Base-by-base conservation (phyloP, 2,113 vertebrate genomes). In the Notothenia rossii region DNA sequence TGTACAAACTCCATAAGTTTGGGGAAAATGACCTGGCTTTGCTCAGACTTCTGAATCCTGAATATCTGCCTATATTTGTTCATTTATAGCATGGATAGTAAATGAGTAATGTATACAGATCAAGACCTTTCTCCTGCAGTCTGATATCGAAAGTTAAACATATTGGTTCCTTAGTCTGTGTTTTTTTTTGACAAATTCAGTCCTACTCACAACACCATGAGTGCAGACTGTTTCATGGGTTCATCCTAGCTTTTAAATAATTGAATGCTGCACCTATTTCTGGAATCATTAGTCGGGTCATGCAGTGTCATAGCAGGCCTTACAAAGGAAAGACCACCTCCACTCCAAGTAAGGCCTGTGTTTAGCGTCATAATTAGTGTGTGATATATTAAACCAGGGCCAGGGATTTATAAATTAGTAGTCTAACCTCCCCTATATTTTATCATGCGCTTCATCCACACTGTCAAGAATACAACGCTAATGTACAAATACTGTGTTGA, bases 241-340 rank as follows among this genome's bases (percentile, higher is more conserved):
- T 67, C 43, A 59, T 72, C 80, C 33, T 17, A 71, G 58, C 18
- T 62, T 62, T 22, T 55, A 5, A 66, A 59, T 82, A 29, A 62
- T 58, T 76, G 5, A 80, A 81, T 36, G 70, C 55, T 49, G 49
- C 13, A 53, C 49, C 49, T 36, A 8, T 33, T 51, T 11, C n/a
- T 51, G 49, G 25, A 68, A 62, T 67, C 64, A 60, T 87, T 75
- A 78, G 17, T 43, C 17, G 49, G 48, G 77, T 66, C 63, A 55
- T 33, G 64, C 13, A 54, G 5, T 22, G 56, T 36, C 33, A 18
- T 18, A 55, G 56, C 13, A 66, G 45, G n/a, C 29, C 33, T 48
- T 20, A 66, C 48, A 65, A 54, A 69, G 59, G 45, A 15, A 65
- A n/a, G 70, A 50, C 58, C 58, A 5, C 48, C 20, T 65, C 48